Percentiles rank a stretch among this genome's conserved stretches.
phyloP scores from a whole-genome alignment of 2,888 invertebrate species.

The Ganaspis brasiliensis region DNA sequence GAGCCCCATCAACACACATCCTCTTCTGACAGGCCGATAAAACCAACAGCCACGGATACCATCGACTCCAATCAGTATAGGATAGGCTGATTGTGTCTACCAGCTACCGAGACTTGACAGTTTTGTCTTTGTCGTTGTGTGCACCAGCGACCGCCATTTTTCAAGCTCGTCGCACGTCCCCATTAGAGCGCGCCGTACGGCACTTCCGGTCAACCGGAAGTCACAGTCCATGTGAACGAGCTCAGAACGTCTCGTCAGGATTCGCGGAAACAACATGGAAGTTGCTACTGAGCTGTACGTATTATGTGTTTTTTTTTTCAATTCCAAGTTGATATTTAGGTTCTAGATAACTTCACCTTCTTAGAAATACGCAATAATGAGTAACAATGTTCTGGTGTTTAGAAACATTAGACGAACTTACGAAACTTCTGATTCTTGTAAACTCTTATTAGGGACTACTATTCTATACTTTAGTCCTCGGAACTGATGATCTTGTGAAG shows the following conservation, averaged over 20 bases:
- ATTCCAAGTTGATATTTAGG: no score
- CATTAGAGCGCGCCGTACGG: slow-evolving; percentile 50
- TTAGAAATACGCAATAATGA: no score
- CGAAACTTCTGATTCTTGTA: no score
- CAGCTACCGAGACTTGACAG: slow-evolving; percentile 15
- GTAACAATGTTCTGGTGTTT: no score
- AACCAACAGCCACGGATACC: slow-evolving; percentile 40
- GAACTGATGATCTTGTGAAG: no score
- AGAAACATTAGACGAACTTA: no score
- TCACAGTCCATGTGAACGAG: slow-evolving; percentile 74
- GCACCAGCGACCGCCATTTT: slow-evolving; percentile 30
- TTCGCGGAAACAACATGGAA: slow-evolving; percentile 71
- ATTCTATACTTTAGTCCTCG: no score
- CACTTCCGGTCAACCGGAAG: slow-evolving; percentile 82
- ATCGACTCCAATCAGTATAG: slow-evolving; percentile 27
- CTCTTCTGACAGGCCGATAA: slow-evolving; percentile 67
- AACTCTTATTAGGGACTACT: no score
- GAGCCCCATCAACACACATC: slow-evolving; percentile 78
- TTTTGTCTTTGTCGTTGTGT: slow-evolving; percentile 19
- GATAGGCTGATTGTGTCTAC: slow-evolving; percentile 20
- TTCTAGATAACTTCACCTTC: no score
- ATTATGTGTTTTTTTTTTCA: slow-evolving; percentile 42
- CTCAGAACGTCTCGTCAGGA: slow-evolving; percentile 52
- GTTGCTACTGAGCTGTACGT: slow-evolving; percentile 78
- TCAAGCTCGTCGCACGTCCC: slow-evolving; percentile 41